Evolutionary conservation across 2,888 invertebrate genomes (phyloP).

Genomic region (Agriopis aurantiaria): DNA sequence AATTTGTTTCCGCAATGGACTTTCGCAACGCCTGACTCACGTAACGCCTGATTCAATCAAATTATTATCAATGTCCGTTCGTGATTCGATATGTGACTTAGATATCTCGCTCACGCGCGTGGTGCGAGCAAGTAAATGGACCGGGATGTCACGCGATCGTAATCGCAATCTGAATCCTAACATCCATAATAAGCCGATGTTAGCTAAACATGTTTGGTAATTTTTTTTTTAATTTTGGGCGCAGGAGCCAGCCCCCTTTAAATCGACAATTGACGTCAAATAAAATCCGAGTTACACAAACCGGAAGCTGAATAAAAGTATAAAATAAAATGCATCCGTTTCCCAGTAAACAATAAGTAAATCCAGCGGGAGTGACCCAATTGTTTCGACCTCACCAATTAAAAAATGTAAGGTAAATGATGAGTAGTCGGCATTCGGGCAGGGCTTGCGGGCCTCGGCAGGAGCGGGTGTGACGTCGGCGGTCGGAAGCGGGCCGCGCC

Average conservation of each 20-base stretch:
- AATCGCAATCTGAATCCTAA: too few species aligned
- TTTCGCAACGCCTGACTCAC: too few species aligned
- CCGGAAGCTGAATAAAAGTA: constrained; percentile 55
- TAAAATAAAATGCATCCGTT: constrained; percentile 58
- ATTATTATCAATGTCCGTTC: too few species aligned
- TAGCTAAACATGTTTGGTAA: too few species aligned
- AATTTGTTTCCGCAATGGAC: too few species aligned
- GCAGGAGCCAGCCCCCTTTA: neutral
- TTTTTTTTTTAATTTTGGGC: too few species aligned
- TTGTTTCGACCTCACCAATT: constrained; percentile 84
- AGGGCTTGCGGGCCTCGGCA: constrained; percentile 5
- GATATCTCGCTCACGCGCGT: too few species aligned
- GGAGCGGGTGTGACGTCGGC: constrained; percentile 45
- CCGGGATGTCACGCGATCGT: neutral
- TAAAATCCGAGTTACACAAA: constrained; percentile 38
- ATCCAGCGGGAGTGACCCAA: constrained; percentile 77
- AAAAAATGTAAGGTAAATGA: constrained; percentile 82
- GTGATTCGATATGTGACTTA: too few species aligned
- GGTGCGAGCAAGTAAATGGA: too few species aligned
- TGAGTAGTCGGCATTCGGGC: constrained; percentile 49
- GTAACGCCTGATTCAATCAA: too few species aligned
- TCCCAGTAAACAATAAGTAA: constrained; percentile 66
- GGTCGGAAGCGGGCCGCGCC: constrained; percentile 67
- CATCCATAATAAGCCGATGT: too few species aligned
- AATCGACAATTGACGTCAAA: constrained; percentile 27